Evolutionary conservation across 2,113 vertebrate genomes (phyloP), one percentile per base, ranked within the genome.

Genomic region (Sylvietta virens): DNA sequence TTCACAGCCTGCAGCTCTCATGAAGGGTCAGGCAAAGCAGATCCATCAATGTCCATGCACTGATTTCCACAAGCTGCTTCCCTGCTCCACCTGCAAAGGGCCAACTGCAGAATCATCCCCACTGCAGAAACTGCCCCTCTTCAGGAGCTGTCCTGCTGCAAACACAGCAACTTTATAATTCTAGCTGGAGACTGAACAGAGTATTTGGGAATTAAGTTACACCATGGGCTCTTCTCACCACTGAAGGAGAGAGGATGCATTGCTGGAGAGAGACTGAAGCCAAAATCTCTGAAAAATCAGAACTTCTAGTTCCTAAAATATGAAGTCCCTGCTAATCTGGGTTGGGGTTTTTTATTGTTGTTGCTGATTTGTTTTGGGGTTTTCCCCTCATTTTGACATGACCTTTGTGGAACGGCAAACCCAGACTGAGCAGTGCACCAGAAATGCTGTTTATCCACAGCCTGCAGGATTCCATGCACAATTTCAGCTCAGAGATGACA

Each of bases 141-240:
- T 31, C 24, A 15, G 26, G 11, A 44, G 45, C 39, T 23, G 10
- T 58, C 60, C 90, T 37, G 42, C 11, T 71, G 80, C 79, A 86
- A 64, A 1, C 2, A 22, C 26, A 48, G 31, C 10, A n/a, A 27
- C n/a, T 22, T 3, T 0, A 5, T 28, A 45, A 10, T 3, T 72
- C 20, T 66, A 78, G 26, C 78, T 26, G 67, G 47, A 81, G 35
- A 31, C 19, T 5, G 17, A 37, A 10, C 13, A 24, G 39, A 53
- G 16, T 1, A 24, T 17, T 28, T 27, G 83, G 47, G 67, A 56
- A 48, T 16, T 2, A 10, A 48, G 11, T 40, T 24, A 33, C 69
- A 84, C 85, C 65, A 18, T 0, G 22, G 51, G 9, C 53, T 71
- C 61, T 14, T 4, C 42, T 21, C 22, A 18, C 39, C 31, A 9